phyloP scores from a whole-genome alignment of 2,113 vertebrate species.

The Girardinichthys multiradiatus region DNA sequence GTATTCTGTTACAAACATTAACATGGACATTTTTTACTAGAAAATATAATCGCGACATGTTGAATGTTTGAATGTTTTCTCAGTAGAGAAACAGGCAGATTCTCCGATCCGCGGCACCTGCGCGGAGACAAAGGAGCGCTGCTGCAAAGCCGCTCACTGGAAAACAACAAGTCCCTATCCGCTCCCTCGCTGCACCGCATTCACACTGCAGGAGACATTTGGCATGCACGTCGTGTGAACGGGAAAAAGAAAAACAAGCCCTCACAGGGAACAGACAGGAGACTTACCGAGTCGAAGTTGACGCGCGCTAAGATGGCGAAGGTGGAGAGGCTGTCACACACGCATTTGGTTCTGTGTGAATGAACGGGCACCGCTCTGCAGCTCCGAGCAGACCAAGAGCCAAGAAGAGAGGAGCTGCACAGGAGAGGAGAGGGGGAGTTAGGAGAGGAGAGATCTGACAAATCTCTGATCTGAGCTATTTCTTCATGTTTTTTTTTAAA shows the following conservation, averaged over 20 bases:
- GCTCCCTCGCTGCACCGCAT: constrained; percentile 31
- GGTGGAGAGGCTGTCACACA: constrained; percentile 96
- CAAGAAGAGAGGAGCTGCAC: constrained; percentile 89
- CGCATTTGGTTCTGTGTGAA: constrained; percentile 94
- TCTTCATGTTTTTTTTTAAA: constrained; percentile 20
- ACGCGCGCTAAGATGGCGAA: constrained; percentile 99
- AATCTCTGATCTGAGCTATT: constrained; percentile 47
- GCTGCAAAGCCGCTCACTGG: constrained; percentile 41
- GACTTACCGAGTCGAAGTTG: constrained; percentile 94
- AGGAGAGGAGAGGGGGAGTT: constrained; percentile 61
- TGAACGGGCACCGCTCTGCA: constrained; percentile 94
- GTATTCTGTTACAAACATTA: not conserved
- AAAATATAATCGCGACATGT: constrained; percentile 31
- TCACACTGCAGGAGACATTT: constrained; percentile 14
- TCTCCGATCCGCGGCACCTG: constrained; percentile 40
- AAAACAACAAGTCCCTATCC: constrained; percentile 38
- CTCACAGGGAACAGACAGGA: constrained; percentile 15
- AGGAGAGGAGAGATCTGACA: constrained; percentile 63
- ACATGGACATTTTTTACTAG: not conserved
- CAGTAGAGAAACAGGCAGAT: constrained; percentile 8
- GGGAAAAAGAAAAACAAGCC: not conserved
- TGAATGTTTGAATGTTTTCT: constrained; percentile 6
- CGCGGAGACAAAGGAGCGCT: constrained; percentile 66
- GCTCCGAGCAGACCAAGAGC: constrained; percentile 95
- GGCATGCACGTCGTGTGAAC: not conserved